Evolutionary conservation across 2,113 vertebrate genomes (phyloP).

Genomic region (Alouatta palliata): DNA sequence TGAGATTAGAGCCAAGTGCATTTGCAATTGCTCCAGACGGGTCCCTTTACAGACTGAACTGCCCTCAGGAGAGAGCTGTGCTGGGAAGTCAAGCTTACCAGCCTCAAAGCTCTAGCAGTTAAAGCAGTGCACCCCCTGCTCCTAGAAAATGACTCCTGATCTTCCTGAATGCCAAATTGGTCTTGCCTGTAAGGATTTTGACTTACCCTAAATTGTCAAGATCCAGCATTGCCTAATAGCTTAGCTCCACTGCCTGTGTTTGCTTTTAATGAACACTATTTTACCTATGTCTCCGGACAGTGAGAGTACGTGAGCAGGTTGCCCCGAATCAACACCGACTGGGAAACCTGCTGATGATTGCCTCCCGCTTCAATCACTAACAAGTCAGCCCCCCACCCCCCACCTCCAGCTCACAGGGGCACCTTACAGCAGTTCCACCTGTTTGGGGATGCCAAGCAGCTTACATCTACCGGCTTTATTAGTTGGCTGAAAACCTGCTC

Average conservation of each 20-base stretch:
- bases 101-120: not conserved
- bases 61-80: not conserved
- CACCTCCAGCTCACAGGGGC: not conserved
- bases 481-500: not conserved
- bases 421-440: not conserved
- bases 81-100: not conserved
- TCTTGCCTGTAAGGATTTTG: not conserved
- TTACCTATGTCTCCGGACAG: not conserved
- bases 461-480: not conserved
- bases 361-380: not conserved
- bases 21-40: not conserved
- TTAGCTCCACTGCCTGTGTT: not conserved
- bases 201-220: not conserved
- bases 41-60: not conserved
- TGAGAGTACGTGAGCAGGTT: not conserved
- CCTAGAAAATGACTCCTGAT: not conserved
- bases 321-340: not conserved
- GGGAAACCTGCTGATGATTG: not conserved
- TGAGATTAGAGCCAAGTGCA: not conserved
- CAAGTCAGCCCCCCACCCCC: not conserved
- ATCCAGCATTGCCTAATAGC: not conserved
- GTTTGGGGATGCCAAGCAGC: fast-evolving
- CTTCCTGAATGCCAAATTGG: not conserved
- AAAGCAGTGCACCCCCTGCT: not conserved
- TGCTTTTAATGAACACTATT: not conserved